Evolutionary conservation across 2,797 vertebrate genomes (phyloP).

Genomic region (Urocyon cinereoargenteus): DNA sequence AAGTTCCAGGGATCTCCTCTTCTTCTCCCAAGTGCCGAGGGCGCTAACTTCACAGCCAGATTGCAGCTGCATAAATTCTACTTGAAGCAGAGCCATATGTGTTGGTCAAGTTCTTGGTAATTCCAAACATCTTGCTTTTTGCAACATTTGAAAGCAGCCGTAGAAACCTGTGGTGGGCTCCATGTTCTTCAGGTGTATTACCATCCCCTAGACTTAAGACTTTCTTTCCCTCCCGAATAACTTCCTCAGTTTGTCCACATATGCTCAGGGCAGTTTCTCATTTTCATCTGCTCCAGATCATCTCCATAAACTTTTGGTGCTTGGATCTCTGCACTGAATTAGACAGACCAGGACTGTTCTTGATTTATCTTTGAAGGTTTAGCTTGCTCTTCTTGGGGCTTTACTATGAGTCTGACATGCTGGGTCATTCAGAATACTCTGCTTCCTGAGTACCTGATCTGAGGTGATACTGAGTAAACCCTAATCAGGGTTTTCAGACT

Average conservation of each 20-base stretch:
- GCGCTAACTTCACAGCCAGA: background rate
- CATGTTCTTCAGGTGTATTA: fast-evolving
- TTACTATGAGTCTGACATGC: background rate
- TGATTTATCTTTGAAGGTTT: background rate
- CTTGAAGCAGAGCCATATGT: background rate
- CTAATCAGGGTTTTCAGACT: background rate
- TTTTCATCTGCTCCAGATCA: background rate
- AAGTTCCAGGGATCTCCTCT: background rate
- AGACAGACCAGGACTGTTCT: background rate
- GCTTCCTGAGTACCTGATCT: background rate
- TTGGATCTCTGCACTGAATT: background rate
- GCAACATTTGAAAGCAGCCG: background rate
- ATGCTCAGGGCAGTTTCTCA: background rate
- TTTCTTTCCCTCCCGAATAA: background rate
- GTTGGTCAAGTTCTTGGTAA: background rate
- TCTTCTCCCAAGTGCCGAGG: background rate
- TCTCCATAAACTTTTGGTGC: background rate
- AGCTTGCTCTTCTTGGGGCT: background rate
- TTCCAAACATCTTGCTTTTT: background rate
- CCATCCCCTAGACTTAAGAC: background rate
- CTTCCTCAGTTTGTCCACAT: background rate
- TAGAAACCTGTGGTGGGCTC: background rate
- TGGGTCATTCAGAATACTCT: background rate
- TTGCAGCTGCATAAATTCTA: background rate
- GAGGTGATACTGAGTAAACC: background rate